Evolutionary conservation across 2,888 invertebrate genomes (phyloP).

Genomic region (Volucella inflata): DNA sequence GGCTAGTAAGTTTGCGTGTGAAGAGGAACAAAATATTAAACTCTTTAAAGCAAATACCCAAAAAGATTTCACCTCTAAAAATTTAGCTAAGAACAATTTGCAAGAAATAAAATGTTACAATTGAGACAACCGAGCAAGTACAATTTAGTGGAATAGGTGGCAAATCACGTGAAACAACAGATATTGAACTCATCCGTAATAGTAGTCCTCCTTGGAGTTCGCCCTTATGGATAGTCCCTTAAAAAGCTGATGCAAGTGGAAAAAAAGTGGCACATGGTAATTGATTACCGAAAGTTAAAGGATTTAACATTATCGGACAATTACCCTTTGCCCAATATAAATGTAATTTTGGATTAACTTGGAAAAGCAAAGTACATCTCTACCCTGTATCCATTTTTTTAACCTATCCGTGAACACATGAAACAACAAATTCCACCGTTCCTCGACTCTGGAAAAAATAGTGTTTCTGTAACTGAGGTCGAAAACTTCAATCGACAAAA

Average conservation of each 20-base stretch:
- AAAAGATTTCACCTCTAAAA: conserved; percentile 11
- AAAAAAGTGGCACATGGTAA: no score
- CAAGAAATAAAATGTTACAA: not conserved
- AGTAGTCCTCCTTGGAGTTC: not conserved
- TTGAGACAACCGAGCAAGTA: not conserved
- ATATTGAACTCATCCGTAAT: not conserved
- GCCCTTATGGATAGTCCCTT: not conserved
- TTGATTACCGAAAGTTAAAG: not conserved
- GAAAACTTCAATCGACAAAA: no score
- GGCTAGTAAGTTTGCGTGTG: conserved; percentile 42
- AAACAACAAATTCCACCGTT: no score
- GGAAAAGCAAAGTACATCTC: not conserved
- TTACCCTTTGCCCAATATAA: conserved; percentile 3
- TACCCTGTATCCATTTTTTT: no score
- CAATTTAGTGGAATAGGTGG: not conserved
- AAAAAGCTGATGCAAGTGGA: not conserved
- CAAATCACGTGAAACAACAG: not conserved
- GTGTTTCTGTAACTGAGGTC: no score
- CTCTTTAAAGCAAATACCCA: conserved; percentile 20
- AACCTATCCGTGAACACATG: no score
- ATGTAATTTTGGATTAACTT: not conserved
- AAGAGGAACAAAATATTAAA: conserved; percentile 35
- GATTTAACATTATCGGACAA: not conserved
- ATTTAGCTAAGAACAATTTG: not conserved
- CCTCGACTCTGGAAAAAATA: no score